A percentile compares a stretch with the other conserved stretches of the same genome.
Evolutionary conservation across 2,797 vertebrate species (phyloP).

Genomic region (Margarornis squamiger): DNA sequence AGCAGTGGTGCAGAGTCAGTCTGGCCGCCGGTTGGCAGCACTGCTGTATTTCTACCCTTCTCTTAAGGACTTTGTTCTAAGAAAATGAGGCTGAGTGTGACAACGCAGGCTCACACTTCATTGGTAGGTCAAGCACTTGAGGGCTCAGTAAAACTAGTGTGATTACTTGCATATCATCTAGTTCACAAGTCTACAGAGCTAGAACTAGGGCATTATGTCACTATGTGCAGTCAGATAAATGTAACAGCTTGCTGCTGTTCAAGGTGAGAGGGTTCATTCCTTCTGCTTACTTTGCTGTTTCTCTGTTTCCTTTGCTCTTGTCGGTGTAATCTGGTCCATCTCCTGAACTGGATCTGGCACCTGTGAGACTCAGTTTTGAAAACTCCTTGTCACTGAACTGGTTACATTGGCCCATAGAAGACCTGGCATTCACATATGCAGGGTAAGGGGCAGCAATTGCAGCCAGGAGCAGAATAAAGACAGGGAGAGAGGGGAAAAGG

Average conservation of each 20-base stretch:
- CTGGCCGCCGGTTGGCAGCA: rapidly evolving
- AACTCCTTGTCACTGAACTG: neutral
- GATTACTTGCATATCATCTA: neutral
- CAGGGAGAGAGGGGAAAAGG: neutral
- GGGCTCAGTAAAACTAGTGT: neutral
- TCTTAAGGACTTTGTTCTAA: neutral
- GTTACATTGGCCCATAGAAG: neutral
- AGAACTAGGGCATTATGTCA: neutral
- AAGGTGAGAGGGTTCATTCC: neutral
- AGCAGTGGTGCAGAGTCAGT: neutral
- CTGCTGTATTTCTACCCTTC: neutral
- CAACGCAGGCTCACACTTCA: neutral
- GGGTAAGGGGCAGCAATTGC: neutral
- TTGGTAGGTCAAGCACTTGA: neutral
- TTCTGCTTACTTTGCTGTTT: neutral
- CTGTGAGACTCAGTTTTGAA: neutral
- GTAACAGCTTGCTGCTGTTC: neutral
- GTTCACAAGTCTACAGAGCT: neutral
- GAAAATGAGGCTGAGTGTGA: neutral
- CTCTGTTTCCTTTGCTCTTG: neutral
- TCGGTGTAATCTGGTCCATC: neutral
- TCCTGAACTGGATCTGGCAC: neutral
- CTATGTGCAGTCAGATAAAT: neutral
- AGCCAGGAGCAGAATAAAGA: neutral
- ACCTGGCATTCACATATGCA: neutral